These are phyloP conservation scores for Zaprionus taronus DNA, from an alignment of 1,140 invertebrate species.

Conservation along the genomic window DNA sequence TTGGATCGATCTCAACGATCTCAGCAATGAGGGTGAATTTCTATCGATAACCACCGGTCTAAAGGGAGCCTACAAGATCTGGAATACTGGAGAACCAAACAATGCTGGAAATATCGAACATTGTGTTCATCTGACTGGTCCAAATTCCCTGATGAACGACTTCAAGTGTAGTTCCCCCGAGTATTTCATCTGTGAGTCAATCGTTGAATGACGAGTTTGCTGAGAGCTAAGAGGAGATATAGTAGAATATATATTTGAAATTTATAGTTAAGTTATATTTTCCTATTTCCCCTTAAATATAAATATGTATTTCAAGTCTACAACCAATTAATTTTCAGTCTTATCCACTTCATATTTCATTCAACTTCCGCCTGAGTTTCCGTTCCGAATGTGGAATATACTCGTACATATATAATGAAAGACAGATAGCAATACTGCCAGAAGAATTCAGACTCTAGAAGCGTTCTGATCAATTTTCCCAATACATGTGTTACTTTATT, in stretches of 20 bases:
- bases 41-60: constrained; percentile 10
- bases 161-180: neutral
- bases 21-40: neutral
- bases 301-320: neutral
- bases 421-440: neutral
- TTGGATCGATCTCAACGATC: constrained; percentile 19
- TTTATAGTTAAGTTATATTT: neutral
- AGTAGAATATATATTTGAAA: constrained; percentile 1
- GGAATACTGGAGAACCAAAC: neutral
- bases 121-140: neutral
- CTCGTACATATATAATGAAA: neutral
- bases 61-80: neutral
- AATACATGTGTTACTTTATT: neutral
- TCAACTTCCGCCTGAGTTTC: neutral
- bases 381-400: neutral
- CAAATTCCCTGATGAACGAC: constrained; percentile 4
- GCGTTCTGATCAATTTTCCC: neutral
- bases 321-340: neutral
- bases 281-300: neutral
- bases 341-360: neutral
- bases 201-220: neutral
- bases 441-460: neutral
- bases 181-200: constrained; percentile 17
- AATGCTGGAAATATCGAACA: neutral
- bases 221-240: neutral